These are phyloP conservation scores for Synergus gifuensis DNA, from an alignment of 2,888 invertebrate species.

Conservation along the genomic window DNA sequence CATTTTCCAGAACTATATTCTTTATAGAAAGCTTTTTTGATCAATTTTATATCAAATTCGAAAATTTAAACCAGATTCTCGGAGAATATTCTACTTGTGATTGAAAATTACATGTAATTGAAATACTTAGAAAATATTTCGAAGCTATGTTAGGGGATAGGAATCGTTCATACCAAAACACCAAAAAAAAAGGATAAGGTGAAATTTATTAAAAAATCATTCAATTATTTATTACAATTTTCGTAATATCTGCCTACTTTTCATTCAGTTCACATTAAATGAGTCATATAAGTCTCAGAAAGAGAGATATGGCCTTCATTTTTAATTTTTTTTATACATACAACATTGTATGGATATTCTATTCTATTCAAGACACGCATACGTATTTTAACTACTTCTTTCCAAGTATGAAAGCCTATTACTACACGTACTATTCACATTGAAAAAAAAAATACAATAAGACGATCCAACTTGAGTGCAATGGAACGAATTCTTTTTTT, in stretches of 20 bases:
- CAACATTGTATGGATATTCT: conserved; percentile 1
- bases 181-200: neutral
- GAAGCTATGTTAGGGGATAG: neutral
- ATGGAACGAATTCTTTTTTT: conserved; percentile 12
- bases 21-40: neutral
- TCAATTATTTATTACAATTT: neutral
- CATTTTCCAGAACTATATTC: neutral
- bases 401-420: conserved; percentile 4
- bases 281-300: neutral
- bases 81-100: too few species aligned
- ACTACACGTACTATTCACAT: neutral
- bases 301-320: neutral
- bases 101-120: neutral
- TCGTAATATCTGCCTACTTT: neutral
- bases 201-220: neutral
- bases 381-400: conserved; percentile 11
- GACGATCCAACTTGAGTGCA: neutral
- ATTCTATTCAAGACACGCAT: neutral
- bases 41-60: neutral
- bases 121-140: neutral
- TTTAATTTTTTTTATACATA: neutral
- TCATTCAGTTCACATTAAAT: neutral
- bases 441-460: conserved; percentile 8
- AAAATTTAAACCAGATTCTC: neutral
- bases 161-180: neutral